Evolutionary conservation across 2,113 vertebrate genomes (phyloP), one percentile per base, ranked within the genome.

Genomic region (Rattus rattus): DNA sequence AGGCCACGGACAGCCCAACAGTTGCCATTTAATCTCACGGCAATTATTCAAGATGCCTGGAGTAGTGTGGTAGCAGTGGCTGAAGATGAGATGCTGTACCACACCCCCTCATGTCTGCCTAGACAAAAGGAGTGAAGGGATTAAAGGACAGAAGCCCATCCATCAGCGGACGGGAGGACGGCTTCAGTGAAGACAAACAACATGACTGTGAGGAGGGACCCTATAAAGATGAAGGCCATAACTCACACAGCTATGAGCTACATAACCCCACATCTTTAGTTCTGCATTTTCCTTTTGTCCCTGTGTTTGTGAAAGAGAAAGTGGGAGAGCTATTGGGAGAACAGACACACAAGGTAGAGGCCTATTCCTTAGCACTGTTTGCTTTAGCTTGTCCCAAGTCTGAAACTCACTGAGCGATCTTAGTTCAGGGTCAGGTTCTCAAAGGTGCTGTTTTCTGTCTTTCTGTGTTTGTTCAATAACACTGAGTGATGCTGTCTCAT

Each of bases 171-270:
- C 33, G 17, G n/a, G 94, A 90, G 69, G 94, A 91, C 95, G 52
- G 85, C 36, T 11, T 9, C 7, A 5, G 83, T 6, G 67, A 86
- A 90, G 88, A 95, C 19, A 54, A 81, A 94, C 47, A 24, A 5
- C 4, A 77, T 5, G 43, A 16, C 28, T 77, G 1, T 26, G 56
- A 81, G 86, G 59, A 76, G 0, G 86, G 65, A 39, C 61, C 90
- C 47, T 94, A 83, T 67, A 79, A 94, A 97, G 90, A 90, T 19
- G 56, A 81, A 92, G 76, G 67, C 39, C 61, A 65, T 88, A 63
- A 69, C 91, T 79, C 77, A 8, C 39, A 72, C 0, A 26, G 65
- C 47, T 93, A 72, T 80, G 86, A 30, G 28, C 89, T 65, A 69
- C 12, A 65, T 70, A 90, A 94, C 77, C 52, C 14, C 54, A 36